A percentile compares a stretch with the other conserved stretches of the same genome.
Conservation (phyloP, 2,113 vertebrate genomes). For the Cebidichthys violaceus region DNA sequence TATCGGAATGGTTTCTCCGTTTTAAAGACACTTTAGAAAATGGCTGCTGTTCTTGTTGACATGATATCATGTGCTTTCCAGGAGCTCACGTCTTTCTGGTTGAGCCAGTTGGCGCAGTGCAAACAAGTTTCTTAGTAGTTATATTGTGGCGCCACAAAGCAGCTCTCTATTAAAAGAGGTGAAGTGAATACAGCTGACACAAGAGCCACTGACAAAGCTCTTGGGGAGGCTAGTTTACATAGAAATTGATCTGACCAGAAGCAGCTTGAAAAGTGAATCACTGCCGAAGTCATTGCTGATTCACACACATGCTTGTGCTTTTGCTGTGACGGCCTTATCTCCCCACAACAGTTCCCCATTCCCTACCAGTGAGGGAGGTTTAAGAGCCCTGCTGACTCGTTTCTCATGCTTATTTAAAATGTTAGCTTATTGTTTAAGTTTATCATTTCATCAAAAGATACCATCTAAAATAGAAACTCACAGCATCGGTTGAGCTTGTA, state of each 20-base stretch:
- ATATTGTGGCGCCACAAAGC: not conserved
- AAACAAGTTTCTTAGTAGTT: conserved; percentile 14
- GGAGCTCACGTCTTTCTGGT: not conserved
- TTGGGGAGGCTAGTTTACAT: conserved; percentile 1
- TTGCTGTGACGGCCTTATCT: not conserved
- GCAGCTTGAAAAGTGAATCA: conserved; percentile 6
- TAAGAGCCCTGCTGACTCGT: not conserved
- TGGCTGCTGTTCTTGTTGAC: conserved; percentile 20
- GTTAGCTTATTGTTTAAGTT: not conserved
- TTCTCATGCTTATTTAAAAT: not conserved
- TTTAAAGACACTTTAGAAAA: conserved; percentile 42
- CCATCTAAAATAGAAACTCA: not conserved
- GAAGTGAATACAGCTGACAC: conserved; percentile 19
- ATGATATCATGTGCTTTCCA: not conserved
- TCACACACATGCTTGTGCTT: not conserved
- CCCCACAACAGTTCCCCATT: not conserved
- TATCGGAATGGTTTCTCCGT: conserved; percentile 34
- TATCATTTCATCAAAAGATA: not conserved
- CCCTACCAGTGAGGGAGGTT: not conserved
- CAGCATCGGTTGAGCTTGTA: not conserved
- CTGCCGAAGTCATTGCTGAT: not conserved
- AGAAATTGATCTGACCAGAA: conserved; percentile 34
- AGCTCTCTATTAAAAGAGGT: not conserved
- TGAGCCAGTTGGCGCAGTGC: not conserved
- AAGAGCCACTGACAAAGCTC: conserved; percentile 1